These are phyloP conservation scores for Gadopsis bispinosus DNA, from an alignment of 2,797 vertebrate genomes.

Conservation along the genomic window DNA sequence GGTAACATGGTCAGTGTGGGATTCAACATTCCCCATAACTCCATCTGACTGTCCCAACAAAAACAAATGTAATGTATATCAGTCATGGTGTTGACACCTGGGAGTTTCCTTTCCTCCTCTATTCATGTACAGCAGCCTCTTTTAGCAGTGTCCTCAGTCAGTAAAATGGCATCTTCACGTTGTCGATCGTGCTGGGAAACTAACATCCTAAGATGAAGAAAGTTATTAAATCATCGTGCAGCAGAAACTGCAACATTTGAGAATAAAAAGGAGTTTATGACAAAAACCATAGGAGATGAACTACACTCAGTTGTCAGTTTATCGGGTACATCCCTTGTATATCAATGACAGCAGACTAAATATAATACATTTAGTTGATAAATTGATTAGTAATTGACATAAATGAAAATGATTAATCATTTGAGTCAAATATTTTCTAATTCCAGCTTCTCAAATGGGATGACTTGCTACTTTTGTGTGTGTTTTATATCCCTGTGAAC, in stretches of 20 bases:
- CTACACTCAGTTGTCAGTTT: neutral
- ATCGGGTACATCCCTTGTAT: neutral
- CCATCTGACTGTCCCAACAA: neutral
- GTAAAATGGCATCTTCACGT: constrained; percentile 67
- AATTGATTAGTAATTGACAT: neutral
- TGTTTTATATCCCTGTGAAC: neutral
- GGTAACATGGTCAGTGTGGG: neutral
- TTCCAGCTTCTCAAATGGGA: neutral
- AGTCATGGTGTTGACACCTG: neutral
- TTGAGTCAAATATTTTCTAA: neutral
- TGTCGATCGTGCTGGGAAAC: constrained; percentile 71
- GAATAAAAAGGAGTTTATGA: neutral
- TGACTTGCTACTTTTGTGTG: neutral
- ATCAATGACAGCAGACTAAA: neutral
- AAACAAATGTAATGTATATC: neutral
- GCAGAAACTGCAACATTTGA: constrained; percentile 8
- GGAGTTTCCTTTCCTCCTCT: neutral
- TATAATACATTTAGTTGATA: neutral
- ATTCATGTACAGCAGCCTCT: constrained; percentile 76
- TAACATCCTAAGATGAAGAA: constrained; percentile 70
- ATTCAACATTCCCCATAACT: neutral
- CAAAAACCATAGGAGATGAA: neutral
- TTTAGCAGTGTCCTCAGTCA: constrained; percentile 45
- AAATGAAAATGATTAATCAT: neutral
- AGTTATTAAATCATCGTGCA: neutral